Percentiles rank a stretch among this genome's conserved stretches.
These are phyloP conservation scores for Tuta absoluta DNA, from an alignment of 2,888 invertebrate genomes.

Conservation along the genomic window DNA sequence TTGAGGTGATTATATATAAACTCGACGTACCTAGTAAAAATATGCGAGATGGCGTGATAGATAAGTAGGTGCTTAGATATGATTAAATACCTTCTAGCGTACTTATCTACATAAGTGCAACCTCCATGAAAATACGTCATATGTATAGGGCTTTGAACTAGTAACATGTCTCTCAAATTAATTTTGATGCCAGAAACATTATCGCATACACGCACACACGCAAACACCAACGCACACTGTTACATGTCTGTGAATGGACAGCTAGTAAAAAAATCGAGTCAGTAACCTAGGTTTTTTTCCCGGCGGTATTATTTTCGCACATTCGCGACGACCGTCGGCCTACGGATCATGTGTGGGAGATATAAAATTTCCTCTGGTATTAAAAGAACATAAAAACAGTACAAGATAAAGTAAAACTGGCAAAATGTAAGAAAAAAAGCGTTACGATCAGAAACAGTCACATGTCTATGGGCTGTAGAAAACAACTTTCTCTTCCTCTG, in stretches of 20 bases:
- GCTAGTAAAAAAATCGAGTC: slow-evolving; percentile 19
- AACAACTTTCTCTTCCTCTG: no score
- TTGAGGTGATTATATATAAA: no score
- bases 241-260: slow-evolving; percentile 14
- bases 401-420: neutral
- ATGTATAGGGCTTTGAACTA: neutral
- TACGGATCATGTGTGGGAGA: neutral
- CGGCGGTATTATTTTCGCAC: slow-evolving; percentile 6
- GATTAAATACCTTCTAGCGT: neutral
- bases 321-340: neutral
- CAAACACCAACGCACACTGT: neutral
- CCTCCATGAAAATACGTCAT: neutral
- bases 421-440: no score
- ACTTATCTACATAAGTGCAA: neutral
- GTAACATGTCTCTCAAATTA: neutral
- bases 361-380: slow-evolving; percentile 9
- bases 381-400: neutral
- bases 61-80: neutral
- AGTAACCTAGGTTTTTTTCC: slow-evolving; percentile 23
- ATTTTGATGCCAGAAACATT: slow-evolving; percentile 4
- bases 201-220: neutral
- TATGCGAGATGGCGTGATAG: no score
- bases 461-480: no score
- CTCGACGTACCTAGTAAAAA: no score
- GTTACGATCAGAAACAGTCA: no score